A percentile compares a stretch with the other conserved stretches of the same genome.
These are phyloP conservation scores for Heliconius ismenius DNA, from an alignment of 2,888 invertebrate genomes.

Conservation along the genomic window DNA sequence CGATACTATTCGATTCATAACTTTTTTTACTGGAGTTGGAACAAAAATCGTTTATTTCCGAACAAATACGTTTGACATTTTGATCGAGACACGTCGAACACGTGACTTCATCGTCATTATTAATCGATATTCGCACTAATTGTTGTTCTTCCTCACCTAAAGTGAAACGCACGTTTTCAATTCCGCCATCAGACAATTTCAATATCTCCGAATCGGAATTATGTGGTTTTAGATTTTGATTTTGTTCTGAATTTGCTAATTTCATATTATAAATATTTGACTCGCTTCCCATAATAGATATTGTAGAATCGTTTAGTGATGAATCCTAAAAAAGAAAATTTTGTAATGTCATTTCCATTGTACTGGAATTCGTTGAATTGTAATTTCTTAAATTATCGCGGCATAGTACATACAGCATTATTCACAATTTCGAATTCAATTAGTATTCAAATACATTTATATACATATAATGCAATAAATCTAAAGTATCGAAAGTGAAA, in stretches of 20 bases:
- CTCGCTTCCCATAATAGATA: constrained; percentile 78
- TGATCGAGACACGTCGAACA: constrained; percentile 55
- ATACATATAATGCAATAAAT: too few species aligned
- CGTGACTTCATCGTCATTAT: constrained; percentile 63
- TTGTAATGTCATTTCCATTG: neutral
- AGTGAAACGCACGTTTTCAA: constrained; percentile 64
- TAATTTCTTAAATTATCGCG: neutral
- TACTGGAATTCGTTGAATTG: too few species aligned
- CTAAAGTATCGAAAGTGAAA: too few species aligned
- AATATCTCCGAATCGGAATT: constrained; percentile 73
- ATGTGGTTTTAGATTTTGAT: constrained; percentile 55
- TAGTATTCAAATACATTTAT: too few species aligned
- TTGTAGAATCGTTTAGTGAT: constrained; percentile 67
- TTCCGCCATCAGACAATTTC: constrained; percentile 46
- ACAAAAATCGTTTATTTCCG: constrained; percentile 69
- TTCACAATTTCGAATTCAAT: too few species aligned
- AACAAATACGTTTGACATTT: constrained; percentile 66
- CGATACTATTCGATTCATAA: constrained; percentile 43
- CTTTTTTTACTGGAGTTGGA: constrained; percentile 47
- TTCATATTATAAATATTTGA: constrained; percentile 75
- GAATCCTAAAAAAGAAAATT: constrained; percentile 58
- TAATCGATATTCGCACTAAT: constrained; percentile 68
- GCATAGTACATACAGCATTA: too few species aligned
- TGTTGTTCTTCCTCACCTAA: constrained; percentile 63
- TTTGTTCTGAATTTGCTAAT: constrained; percentile 49